Percentiles rank a stretch among this genome's conserved stretches.
These are phyloP conservation scores for Ceratoteleas bidentatus DNA, from an alignment of 1,140 invertebrate species.

Conservation along the genomic window DNA sequence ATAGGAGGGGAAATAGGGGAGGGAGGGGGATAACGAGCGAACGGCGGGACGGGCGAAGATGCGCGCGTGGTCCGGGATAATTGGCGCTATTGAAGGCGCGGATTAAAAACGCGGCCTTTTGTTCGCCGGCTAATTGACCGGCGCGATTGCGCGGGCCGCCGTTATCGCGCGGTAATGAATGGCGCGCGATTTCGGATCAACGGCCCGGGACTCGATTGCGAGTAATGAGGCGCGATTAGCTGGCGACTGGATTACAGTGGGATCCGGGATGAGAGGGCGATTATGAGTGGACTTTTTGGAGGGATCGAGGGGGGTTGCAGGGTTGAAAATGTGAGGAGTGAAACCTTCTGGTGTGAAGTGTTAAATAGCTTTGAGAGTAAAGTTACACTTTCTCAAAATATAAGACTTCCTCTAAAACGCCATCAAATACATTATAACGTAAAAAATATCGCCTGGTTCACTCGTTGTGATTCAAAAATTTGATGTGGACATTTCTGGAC, in stretches of 20 bases:
- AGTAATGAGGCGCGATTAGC: constrained; percentile 10
- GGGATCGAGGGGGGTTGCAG: too few species aligned
- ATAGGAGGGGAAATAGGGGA: constrained; percentile 25
- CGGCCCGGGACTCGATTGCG: not conserved
- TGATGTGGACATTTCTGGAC: too few species aligned
- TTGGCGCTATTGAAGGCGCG: constrained; percentile 56
- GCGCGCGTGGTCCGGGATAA: constrained; percentile 44
- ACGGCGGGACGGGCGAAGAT: constrained; percentile 39
- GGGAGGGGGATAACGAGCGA: constrained; percentile 49
- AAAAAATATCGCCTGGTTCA: too few species aligned
- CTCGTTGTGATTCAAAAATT: too few species aligned
- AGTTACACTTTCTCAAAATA: too few species aligned
- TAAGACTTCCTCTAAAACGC: too few species aligned
- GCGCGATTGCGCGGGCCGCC: constrained; percentile 21
- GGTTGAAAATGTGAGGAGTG: too few species aligned
- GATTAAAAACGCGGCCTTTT: constrained; percentile 50
- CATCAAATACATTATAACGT: too few species aligned
- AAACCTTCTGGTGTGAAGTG: too few species aligned
- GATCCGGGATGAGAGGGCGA: too few species aligned
- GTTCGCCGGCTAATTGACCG: constrained; percentile 47
- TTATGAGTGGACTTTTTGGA: too few species aligned
- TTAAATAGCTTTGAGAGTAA: too few species aligned
- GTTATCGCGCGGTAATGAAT: constrained; percentile 24
- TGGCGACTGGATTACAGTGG: not conserved
- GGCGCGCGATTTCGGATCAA: not conserved